phyloP scores from a whole-genome alignment of 1,140 invertebrate genomes.

The Pollicipes pollicipes region DNA sequence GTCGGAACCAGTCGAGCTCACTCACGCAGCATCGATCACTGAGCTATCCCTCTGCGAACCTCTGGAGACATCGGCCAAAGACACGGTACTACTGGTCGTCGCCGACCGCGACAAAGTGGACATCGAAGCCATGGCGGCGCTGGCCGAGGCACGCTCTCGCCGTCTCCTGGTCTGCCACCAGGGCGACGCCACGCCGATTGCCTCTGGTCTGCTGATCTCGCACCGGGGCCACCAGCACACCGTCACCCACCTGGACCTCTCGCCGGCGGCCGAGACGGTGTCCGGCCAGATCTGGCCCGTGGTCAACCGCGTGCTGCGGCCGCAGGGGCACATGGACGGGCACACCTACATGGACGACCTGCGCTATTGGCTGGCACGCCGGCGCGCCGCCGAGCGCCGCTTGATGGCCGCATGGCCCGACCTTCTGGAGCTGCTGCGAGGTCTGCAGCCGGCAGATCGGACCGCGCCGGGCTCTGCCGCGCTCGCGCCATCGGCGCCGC shows the following conservation, averaged over 20 bases:
- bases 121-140: no score
- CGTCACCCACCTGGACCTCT: not conserved
- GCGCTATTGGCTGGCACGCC: not conserved
- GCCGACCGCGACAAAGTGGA: no score
- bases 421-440: not conserved
- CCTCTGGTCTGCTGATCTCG: not conserved
- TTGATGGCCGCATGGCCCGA: not conserved
- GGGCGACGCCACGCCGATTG: not conserved
- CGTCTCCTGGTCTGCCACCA: not conserved
- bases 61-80: no score
- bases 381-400: not conserved
- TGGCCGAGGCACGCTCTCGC: no score
- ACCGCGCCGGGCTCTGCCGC: no score
- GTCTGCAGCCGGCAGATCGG: not conserved
- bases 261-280: not conserved
- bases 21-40: no score
- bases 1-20: no score
- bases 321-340: not conserved
- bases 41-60: no score
- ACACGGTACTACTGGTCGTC: no score
- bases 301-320: not conserved
- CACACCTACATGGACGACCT: not conserved
- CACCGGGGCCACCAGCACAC: not conserved
- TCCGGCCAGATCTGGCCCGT: not conserved
- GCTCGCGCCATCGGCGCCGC: no score